Evolutionary conservation across 2,113 vertebrate genomes (phyloP).

Genomic region (Petromus typicus): DNA sequence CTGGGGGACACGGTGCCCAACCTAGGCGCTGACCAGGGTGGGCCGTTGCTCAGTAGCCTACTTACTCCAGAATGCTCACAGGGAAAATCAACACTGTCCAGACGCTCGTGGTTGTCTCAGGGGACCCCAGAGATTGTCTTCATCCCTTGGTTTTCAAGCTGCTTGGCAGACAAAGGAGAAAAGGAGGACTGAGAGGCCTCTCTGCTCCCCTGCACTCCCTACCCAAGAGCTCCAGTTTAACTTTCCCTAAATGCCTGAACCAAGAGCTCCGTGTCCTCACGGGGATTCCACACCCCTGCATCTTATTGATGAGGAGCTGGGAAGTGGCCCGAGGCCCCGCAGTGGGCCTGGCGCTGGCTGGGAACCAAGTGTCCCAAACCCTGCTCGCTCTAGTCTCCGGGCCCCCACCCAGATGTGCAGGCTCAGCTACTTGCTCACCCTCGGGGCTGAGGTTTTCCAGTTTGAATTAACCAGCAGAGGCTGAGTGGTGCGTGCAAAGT

Average conservation of each 20-base stretch:
- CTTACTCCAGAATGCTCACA: background rate
- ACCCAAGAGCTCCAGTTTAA: fast-evolving
- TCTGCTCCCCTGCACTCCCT: background rate
- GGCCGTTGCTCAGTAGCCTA: background rate
- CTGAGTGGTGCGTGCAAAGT: background rate
- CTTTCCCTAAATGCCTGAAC: background rate
- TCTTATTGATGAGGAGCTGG: fast-evolving
- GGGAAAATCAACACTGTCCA: background rate
- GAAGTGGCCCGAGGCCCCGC: fast-evolving
- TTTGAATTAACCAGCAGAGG: background rate
- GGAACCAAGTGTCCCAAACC: background rate
- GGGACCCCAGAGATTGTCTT: too few species aligned
- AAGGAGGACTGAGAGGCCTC: too few species aligned
- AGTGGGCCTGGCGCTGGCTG: background rate
- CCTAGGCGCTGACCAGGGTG: too few species aligned
- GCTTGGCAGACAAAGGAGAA: background rate
- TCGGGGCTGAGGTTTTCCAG: background rate
- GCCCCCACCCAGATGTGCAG: background rate
- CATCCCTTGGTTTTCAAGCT: background rate
- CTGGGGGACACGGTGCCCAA: fast-evolving
- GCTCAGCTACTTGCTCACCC: background rate
- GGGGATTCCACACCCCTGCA: fast-evolving
- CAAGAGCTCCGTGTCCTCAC: background rate
- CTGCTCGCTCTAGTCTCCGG: background rate
- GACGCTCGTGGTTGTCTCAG: too few species aligned